Base-by-base conservation (phyloP, 2,797 vertebrate species). In the Platyrinchus mystaceus region DNA sequence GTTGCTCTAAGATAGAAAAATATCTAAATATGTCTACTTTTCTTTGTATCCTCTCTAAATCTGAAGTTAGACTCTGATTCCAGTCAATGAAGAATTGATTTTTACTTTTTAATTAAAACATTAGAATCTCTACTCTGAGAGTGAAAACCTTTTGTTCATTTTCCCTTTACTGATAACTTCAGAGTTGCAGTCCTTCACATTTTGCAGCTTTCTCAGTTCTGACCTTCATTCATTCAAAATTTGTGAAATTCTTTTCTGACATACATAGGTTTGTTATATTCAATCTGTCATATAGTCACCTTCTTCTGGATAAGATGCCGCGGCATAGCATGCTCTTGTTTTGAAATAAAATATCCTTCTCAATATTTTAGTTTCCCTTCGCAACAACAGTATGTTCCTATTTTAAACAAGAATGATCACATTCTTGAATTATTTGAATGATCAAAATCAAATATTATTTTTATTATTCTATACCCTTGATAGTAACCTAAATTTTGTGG, bases 131-230 rank as follows among this genome's bases (percentile, higher is more conserved):
- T 28, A 43, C 2, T 81, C 14, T 30, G 13, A 63, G 14, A 30
- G 2, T 30, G 6, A 85, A 79, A 74, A 89, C 27, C 0, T 0
- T 28, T 50, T 77, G 8, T 34, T 64, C 1, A 39, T 28, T 46
- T 60, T 85, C 19, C 10, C 6, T 60, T 88, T 36, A 47, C 12
- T 81, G 49, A 36, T 39, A 53, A 23, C 39, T 53, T 21, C 37
- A 69, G 55, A 77, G 21, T 39, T 79, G 15, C 23, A 55, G 8
- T 34, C 13, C 56, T 64, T 74, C 67, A 53, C 1, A 8, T 69
- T 63, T 77, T 68, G 4, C 43, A 82, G 14, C 16, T 84, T 71
- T 82, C 23, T 56, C n/a, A 58, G 17, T 83, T 84, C 14, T 86
- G 66, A 78, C 15, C 34, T 78, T 83, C 12, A 2, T 24, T 82